Conservation (phyloP, 2,797 vertebrate genomes). For the Arctocebus calabarensis region DNA sequence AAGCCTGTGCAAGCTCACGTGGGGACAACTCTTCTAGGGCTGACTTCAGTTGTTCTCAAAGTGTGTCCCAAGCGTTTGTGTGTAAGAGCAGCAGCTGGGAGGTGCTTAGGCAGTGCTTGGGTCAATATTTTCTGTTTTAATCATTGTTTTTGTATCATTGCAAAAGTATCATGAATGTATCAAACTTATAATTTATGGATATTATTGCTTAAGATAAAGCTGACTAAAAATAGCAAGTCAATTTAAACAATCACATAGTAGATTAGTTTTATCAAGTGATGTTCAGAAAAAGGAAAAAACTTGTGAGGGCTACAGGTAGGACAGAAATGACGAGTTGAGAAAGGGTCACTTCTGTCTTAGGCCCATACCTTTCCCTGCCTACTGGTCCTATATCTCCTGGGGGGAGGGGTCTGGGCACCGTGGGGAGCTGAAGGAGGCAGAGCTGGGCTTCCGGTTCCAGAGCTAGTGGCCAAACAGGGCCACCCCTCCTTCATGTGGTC, state of each 20-base stretch:
- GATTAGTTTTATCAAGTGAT: not conserved
- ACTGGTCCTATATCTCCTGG: not conserved
- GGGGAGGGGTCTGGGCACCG: not conserved
- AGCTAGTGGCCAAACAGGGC: not conserved
- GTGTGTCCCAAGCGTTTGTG: not conserved
- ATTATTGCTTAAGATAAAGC: not conserved
- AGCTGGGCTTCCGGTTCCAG: not conserved
- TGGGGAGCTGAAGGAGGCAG: not conserved
- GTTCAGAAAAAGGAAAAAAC: not conserved
- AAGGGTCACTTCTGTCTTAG: not conserved
- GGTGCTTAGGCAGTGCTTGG: not conserved
- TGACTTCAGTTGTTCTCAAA: not conserved
- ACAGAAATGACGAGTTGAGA: not conserved
- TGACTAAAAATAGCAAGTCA: slow-evolving; percentile 29
- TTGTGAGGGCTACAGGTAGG: not conserved
- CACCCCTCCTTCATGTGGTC: not conserved
- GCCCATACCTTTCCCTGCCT: too few relatives aligned
- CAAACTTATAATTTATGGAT: not conserved
- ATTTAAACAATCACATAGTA: not conserved
- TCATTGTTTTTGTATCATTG: not conserved
- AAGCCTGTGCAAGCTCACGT: not conserved
- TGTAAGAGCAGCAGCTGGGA: not conserved
- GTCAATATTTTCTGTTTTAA: not conserved
- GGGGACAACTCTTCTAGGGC: not conserved
- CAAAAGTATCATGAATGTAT: not conserved